Percentiles rank a stretch among this genome's conserved stretches.
Evolutionary conservation across 2,113 vertebrate genomes (phyloP).

Genomic region (Oenanthe melanoleuca): DNA sequence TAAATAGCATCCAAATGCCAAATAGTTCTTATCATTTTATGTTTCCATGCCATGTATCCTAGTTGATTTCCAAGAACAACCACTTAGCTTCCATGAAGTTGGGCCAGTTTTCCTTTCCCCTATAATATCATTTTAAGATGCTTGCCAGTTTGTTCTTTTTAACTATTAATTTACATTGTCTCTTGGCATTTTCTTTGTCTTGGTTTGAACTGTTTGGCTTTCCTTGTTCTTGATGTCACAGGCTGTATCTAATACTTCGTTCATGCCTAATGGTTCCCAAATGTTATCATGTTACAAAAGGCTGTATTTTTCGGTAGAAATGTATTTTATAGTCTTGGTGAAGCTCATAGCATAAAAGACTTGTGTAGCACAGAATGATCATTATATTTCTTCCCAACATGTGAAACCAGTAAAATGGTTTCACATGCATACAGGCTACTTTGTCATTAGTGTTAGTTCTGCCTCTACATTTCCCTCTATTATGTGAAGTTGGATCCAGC

Average conservation of each 20-base stretch:
- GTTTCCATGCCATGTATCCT: constrained; percentile 61
- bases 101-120: constrained; percentile 34
- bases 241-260: constrained; percentile 39
- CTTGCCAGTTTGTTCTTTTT: constrained; percentile 38
- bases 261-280: constrained; percentile 48
- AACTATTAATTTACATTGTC: constrained; percentile 42
- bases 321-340: neutral
- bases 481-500: neutral
- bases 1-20: constrained; percentile 56
- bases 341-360: neutral
- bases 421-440: neutral
- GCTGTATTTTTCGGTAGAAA: constrained; percentile 4
- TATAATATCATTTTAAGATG: constrained; percentile 9
- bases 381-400: neutral
- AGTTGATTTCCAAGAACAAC: constrained; percentile 60
- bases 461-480: neutral
- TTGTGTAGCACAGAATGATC: neutral
- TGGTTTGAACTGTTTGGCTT: constrained; percentile 48
- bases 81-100: constrained; percentile 42
- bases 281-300: neutral
- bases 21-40: constrained; percentile 65
- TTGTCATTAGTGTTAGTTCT: neutral
- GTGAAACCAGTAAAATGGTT: constrained; percentile 9
- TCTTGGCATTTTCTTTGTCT: constrained; percentile 61
- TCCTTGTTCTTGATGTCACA: neutral